A percentile compares a stretch with the other conserved stretches of the same genome.
Evolutionary conservation across 2,888 invertebrate species (phyloP).

Genomic region (Cremastinae sp.): DNA sequence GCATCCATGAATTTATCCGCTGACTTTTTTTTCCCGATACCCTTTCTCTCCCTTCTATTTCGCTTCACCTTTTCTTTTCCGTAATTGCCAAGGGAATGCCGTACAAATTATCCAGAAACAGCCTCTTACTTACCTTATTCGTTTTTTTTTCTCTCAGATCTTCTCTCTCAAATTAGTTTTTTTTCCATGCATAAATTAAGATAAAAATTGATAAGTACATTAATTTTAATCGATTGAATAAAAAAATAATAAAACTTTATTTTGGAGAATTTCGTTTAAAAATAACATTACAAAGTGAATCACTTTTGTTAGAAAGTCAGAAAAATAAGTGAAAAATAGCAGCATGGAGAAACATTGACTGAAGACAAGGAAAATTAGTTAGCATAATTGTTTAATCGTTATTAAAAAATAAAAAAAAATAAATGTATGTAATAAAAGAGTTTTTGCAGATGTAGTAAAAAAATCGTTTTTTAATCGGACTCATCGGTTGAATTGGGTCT

Average conservation of each 20-base stretch:
- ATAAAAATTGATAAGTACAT: not conserved
- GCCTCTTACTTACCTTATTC: conserved; percentile 8
- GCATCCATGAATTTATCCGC: conserved; percentile 27
- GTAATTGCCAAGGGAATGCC: conserved; percentile 38
- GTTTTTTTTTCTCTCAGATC: not conserved
- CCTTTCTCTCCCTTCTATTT: conserved; percentile 5
- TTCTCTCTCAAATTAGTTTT: not conserved
- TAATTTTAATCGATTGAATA: conserved; percentile 9
- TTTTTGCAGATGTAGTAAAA: too few relatives aligned
- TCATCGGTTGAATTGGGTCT: too few relatives aligned
- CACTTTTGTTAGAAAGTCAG: too few relatives aligned
- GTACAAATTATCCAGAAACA: conserved; percentile 33
- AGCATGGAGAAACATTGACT: too few relatives aligned
- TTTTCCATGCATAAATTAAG: conserved; percentile 2
- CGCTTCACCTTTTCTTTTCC: conserved; percentile 2
- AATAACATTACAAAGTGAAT: too few relatives aligned
- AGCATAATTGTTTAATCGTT: too few relatives aligned
- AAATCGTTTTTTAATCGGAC: too few relatives aligned
- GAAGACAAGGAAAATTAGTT: too few relatives aligned
- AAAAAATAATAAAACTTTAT: conserved; percentile 6
- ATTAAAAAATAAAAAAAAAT: too few relatives aligned
- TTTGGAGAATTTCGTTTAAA: too few relatives aligned
- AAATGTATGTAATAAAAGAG: too few relatives aligned
- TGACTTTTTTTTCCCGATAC: conserved; percentile 21
- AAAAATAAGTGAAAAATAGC: too few relatives aligned